A percentile compares a stretch with the other conserved stretches of the same genome.
phyloP scores from a whole-genome alignment of 2,797 vertebrate species.

The Merluccius polli region DNA sequence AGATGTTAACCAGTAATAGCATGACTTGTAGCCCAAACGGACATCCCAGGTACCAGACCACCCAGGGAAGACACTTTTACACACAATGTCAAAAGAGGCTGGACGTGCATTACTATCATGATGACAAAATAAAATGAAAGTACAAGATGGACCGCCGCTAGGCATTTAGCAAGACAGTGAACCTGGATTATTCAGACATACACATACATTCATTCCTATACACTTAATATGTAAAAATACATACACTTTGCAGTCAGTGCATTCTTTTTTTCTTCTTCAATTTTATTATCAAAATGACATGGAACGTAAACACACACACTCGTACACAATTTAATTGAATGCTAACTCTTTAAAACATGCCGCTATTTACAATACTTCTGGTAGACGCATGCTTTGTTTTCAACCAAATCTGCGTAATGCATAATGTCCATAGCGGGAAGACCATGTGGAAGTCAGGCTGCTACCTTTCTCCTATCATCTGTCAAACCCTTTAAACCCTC shows the following conservation, averaged over 20 bases:
- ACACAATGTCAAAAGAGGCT: conserved; percentile 29
- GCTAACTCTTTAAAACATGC: conserved; percentile 81
- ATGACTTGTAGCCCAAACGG: conserved; percentile 43
- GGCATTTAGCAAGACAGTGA: conserved; percentile 46
- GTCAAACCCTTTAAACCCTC: conserved; percentile 9
- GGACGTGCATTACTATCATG: conserved; percentile 24
- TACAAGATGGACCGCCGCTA: conserved; percentile 44
- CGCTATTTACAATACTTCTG: conserved; percentile 77
- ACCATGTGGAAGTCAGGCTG: conserved; percentile 28
- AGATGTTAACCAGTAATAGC: conserved; percentile 30
- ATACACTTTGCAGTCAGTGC: conserved; percentile 73
- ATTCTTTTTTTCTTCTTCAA: conserved; percentile 58
- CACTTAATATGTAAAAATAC: conserved; percentile 59
- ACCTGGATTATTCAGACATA: conserved; percentile 57
- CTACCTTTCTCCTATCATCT: conserved; percentile 35
- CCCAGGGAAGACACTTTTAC: conserved; percentile 25
- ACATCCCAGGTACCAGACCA: not conserved
- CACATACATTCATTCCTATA: conserved; percentile 54
- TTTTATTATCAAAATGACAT: conserved; percentile 81
- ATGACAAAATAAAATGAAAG: conserved; percentile 37
- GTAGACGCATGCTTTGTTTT: conserved; percentile 79
- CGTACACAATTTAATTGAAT: conserved; percentile 71
- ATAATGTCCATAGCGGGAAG: conserved; percentile 59
- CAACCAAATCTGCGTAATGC: conserved; percentile 65
- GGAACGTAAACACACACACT: conserved; percentile 76